A percentile compares a stretch with the other conserved stretches of the same genome.
phyloP scores from a whole-genome alignment of 2,797 vertebrate genomes.

The Coilia nasus region DNA sequence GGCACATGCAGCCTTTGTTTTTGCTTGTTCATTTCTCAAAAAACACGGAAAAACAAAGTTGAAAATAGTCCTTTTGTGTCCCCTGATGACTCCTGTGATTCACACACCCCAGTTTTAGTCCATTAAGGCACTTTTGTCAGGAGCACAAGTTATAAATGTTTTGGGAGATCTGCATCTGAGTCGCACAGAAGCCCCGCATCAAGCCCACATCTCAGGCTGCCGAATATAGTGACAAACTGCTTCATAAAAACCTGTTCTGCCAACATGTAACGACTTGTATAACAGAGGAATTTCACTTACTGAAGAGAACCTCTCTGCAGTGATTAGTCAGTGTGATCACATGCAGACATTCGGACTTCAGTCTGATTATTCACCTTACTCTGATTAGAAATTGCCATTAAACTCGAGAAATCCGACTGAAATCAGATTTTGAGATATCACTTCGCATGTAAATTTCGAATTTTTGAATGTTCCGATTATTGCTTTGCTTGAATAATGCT shows the following conservation, averaged over 20 bases:
- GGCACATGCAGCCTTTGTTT: constrained; percentile 40
- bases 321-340: not conserved
- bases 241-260: not conserved
- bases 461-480: too few relatives aligned
- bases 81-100: not conserved
- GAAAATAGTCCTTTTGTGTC: not conserved
- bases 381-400: too few relatives aligned
- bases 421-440: too few relatives aligned
- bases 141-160: not conserved
- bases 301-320: not conserved
- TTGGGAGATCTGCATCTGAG: not conserved
- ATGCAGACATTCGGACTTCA: too few relatives aligned
- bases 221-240: not conserved
- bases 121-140: not conserved
- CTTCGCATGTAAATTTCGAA: too few relatives aligned
- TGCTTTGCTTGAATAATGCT: too few relatives aligned
- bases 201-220: not conserved
- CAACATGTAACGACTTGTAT: not conserved
- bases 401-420: too few relatives aligned
- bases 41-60: not conserved
- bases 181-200: not conserved
- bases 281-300: not conserved
- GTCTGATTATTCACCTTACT: too few relatives aligned
- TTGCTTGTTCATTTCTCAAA: constrained; percentile 11
- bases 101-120: not conserved